Percentiles rank a stretch among this genome's conserved stretches.
Conservation (phyloP, 92 coral and sea anemone genomes). For the Chrysogorgia sp. region DNA sequence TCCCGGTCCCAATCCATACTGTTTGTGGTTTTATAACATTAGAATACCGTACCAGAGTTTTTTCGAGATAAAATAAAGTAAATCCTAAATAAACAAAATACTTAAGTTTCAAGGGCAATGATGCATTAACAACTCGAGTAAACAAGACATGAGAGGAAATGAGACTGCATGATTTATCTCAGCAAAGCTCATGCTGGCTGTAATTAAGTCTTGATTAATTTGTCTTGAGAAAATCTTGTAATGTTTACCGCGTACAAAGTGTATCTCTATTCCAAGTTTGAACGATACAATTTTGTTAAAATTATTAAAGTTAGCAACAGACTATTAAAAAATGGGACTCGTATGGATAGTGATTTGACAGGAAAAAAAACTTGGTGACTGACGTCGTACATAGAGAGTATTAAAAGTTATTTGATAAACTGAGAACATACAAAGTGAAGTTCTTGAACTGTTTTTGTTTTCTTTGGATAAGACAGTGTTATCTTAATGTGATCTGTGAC, state of each 20-base stretch:
- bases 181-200: no score
- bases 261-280: background rate
- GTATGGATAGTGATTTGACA: background rate
- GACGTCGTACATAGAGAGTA: background rate
- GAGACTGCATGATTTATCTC: no score
- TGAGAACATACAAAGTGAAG: background rate
- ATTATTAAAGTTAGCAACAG: background rate
- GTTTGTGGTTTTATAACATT: no score
- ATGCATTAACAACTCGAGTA: no score
- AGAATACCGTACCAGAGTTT: no score
- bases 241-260: background rate
- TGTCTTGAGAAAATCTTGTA: background rate
- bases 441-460: slow-evolving; percentile 3
- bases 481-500: background rate
- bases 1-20: no score
- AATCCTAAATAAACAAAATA: no score
- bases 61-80: no score
- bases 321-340: background rate
- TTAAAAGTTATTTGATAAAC: background rate
- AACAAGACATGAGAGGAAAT: no score
- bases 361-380: background rate
- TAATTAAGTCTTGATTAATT: no score
- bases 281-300: background rate
- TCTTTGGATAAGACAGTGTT: slow-evolving; percentile 17
- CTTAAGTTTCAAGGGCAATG: no score